Conservation (phyloP, 1,140 invertebrate species). For the Drosophila pseudoobscura region DNA sequence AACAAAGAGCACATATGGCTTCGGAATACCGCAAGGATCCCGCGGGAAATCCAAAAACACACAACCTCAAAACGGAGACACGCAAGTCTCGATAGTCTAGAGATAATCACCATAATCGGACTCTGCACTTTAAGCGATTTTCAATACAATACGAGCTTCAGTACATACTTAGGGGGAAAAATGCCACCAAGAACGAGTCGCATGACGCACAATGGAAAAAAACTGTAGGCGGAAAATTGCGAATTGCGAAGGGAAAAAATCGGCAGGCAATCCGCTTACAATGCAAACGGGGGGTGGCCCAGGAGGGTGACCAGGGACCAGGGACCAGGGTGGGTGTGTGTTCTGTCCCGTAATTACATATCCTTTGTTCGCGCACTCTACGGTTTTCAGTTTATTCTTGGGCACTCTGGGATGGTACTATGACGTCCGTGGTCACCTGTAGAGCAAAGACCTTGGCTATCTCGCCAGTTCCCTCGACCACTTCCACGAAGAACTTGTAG, state of each 20-base stretch:
- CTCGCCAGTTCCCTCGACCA: slow-evolving; percentile 57
- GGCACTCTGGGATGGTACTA: slow-evolving; percentile 1
- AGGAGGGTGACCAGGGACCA: too few species aligned
- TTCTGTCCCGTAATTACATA: slow-evolving; percentile 58
- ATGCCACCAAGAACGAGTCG: slow-evolving; percentile 16
- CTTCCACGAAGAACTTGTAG: slow-evolving; percentile 65
- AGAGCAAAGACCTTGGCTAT: slow-evolving; percentile 61
- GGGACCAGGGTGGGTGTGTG: neutral
- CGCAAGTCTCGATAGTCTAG: slow-evolving; percentile 49
- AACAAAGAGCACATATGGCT: slow-evolving; percentile 74
- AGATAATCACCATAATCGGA: slow-evolving; percentile 80
- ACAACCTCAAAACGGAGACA: slow-evolving; percentile 37
- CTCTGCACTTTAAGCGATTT: slow-evolving; percentile 75
- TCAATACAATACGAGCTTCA: slow-evolving; percentile 55
- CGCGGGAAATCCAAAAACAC: slow-evolving; percentile 60
- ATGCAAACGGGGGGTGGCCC: slow-evolving; percentile 16
- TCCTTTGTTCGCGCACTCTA: slow-evolving; percentile 37
- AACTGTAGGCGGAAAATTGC: slow-evolving; percentile 33
- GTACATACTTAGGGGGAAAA: neutral
- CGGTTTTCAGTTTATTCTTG: slow-evolving; percentile 14
- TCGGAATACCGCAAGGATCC: slow-evolving; percentile 57
- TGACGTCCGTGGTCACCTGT: slow-evolving; percentile 54
- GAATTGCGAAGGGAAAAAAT: slow-evolving; percentile 38
- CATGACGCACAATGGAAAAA: slow-evolving; percentile 75
- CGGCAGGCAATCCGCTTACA: slow-evolving; percentile 64